Conservation (phyloP, 2,113 vertebrate species). For the Formicarius rufipectus region DNA sequence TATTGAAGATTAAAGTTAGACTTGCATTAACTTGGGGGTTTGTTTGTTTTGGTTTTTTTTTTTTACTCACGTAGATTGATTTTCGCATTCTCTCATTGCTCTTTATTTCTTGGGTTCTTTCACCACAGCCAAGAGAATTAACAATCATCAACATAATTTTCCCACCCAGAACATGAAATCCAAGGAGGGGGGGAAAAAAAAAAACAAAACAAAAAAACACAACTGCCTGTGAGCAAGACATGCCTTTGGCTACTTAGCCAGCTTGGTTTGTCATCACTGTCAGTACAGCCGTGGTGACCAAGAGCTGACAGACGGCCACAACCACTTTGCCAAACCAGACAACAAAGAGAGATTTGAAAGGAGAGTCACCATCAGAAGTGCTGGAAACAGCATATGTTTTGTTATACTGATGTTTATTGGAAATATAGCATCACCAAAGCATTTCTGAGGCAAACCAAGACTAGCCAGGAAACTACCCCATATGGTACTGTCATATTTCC, state of each 20-base stretch:
- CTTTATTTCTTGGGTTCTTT: background rate
- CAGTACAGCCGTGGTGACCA: background rate
- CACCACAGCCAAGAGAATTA: background rate
- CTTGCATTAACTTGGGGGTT: background rate
- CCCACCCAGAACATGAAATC: background rate
- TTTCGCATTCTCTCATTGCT: background rate
- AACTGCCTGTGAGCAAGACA: background rate
- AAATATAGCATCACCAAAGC: slow-evolving; percentile 56
- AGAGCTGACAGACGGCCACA: background rate
- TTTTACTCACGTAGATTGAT: background rate
- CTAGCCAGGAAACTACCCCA: slow-evolving; percentile 35
- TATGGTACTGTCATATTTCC: slow-evolving; percentile 36
- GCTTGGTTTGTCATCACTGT: background rate
- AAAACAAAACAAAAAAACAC: background rate
- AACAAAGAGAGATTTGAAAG: slow-evolving; percentile 38
- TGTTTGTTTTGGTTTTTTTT: too few species aligned
- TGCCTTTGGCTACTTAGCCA: background rate
- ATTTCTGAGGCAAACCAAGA: slow-evolving; percentile 65
- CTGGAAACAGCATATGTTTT: slow-evolving; percentile 40
- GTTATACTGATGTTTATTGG: slow-evolving; percentile 42
- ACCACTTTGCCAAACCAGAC: slow-evolving; percentile 44
- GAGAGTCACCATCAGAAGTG: slow-evolving; percentile 32
- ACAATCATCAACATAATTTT: background rate
- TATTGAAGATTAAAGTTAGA: background rate
- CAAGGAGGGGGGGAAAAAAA: too few species aligned